phyloP scores from a whole-genome alignment of 2,888 invertebrate genomes.

The Xestia sexstrigata region DNA sequence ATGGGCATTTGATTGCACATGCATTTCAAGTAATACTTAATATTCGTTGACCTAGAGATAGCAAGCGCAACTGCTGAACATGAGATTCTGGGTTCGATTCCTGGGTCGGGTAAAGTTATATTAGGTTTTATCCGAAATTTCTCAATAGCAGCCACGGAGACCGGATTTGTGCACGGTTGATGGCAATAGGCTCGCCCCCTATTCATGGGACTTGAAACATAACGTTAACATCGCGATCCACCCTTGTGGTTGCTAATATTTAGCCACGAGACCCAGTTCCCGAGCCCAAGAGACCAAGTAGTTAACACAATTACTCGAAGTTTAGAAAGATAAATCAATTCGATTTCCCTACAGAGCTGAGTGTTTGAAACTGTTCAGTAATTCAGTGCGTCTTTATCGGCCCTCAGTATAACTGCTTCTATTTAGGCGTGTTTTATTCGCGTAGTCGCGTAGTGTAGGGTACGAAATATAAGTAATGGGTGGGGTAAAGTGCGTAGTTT shows the following conservation, averaged over 20 bases:
- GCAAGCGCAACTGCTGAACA: too few species aligned
- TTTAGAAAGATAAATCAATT: slow-evolving; percentile 39
- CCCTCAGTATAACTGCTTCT: slow-evolving; percentile 21
- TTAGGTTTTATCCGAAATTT: too few species aligned
- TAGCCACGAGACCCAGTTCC: not conserved
- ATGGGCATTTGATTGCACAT: too few species aligned
- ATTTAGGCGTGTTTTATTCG: slow-evolving; percentile 38
- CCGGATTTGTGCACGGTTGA: too few species aligned
- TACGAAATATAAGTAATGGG: slow-evolving; percentile 49
- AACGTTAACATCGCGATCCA: too few species aligned
- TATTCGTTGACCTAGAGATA: too few species aligned
- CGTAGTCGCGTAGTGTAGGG: slow-evolving; percentile 10
- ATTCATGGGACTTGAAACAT: too few species aligned
- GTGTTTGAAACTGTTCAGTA: slow-evolving; percentile 19
- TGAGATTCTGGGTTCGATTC: too few species aligned
- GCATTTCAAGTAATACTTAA: too few species aligned
- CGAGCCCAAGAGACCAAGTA: slow-evolving; percentile 3
- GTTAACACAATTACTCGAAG: slow-evolving; percentile 25
- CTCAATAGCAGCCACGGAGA: too few species aligned
- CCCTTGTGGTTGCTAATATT: not conserved
- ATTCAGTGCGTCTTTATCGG: slow-evolving; percentile 34
- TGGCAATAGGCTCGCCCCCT: too few species aligned
- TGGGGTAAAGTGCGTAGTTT: slow-evolving; percentile 36
- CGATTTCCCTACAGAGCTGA: slow-evolving; percentile 20
- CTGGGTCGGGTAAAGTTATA: too few species aligned